Base-by-base conservation (phyloP, 2,888 invertebrate species). In the Harpalus rubripes region DNA sequence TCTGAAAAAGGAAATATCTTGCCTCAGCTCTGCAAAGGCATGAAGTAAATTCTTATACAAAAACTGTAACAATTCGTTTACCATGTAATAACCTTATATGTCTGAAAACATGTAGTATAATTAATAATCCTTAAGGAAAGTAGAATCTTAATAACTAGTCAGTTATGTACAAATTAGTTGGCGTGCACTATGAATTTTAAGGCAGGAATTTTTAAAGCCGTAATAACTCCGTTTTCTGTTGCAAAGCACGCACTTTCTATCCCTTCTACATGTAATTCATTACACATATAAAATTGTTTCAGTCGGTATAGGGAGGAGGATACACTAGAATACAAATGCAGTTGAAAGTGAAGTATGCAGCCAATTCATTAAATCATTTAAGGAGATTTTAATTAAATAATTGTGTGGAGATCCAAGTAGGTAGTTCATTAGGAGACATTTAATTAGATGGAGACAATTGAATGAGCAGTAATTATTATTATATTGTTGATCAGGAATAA, bases 381-480 rank as follows among this genome's bases (percentile, higher is more conserved):
- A 65, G 65, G 65, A 32, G 10, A 65, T 65, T 65, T 26, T 65
- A 65, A 65, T 65, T 32, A 65, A 65, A 65, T 65, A 65, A 65
- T 65, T 65, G 65, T 32, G 32, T 32, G 32, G 32, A 32, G 5
- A 32, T 32, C 32, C 61, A 61, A 61, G 44, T 52, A 52, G 12
- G 32, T 32, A 32, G 32, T 32, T 52, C 44, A 52, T 52, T 52
- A 52, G 12, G 2, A 52, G 44, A 52, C 12, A 10, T 52, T 52
- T 52, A 52, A 32, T 32, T 32, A 32, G 32, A 32, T 5, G 32
- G 6, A 32, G 32, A 32, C 32, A 32, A 32, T 32, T 32, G 32
- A 32, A 32, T 32, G 32, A 32, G 32, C 32, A 32, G 32, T 32
- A 32, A 32, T 32, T 32, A 32, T 32, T 32, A 32, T 32, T 32